Evolutionary conservation across 2,797 vertebrate species (phyloP).

Genomic region (Carcharodon carcharias): DNA sequence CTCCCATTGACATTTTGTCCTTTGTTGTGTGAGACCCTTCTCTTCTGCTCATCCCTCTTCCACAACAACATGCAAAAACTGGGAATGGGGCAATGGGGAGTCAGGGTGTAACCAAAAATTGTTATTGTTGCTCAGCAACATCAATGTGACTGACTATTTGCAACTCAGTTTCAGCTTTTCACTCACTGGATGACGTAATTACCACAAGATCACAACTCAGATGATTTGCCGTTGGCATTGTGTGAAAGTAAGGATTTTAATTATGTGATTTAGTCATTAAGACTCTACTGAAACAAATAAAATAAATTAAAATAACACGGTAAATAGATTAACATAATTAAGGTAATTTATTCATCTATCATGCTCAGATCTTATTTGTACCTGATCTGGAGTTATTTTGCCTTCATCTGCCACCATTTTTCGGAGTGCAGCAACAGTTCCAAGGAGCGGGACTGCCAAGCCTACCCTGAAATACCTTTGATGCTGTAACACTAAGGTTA

Average conservation of each 20-base stretch:
- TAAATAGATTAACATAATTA: neutral
- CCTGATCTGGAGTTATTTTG: conserved; percentile 69
- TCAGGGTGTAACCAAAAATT: neutral
- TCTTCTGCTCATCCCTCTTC: neutral
- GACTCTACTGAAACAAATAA: neutral
- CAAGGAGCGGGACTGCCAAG: conserved; percentile 74
- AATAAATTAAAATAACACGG: neutral
- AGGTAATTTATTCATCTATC: neutral
- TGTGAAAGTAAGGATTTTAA: neutral
- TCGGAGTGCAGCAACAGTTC: conserved; percentile 69
- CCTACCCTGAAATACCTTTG: conserved; percentile 74
- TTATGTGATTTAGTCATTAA: neutral
- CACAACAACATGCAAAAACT: neutral
- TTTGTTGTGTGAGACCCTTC: no score
- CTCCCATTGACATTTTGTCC: neutral
- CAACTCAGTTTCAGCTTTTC: neutral
- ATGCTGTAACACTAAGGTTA: conserved; percentile 78
- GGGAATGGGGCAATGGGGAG: neutral
- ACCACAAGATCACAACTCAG: neutral
- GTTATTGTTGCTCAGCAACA: neutral
- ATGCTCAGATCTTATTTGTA: conserved; percentile 44
- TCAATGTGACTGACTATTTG: neutral
- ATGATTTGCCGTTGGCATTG: neutral
- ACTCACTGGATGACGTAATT: neutral
- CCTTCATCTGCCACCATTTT: conserved; percentile 78